These are phyloP conservation scores for Limenitis camilla DNA, from an alignment of 2,888 invertebrate species.

Conservation along the genomic window DNA sequence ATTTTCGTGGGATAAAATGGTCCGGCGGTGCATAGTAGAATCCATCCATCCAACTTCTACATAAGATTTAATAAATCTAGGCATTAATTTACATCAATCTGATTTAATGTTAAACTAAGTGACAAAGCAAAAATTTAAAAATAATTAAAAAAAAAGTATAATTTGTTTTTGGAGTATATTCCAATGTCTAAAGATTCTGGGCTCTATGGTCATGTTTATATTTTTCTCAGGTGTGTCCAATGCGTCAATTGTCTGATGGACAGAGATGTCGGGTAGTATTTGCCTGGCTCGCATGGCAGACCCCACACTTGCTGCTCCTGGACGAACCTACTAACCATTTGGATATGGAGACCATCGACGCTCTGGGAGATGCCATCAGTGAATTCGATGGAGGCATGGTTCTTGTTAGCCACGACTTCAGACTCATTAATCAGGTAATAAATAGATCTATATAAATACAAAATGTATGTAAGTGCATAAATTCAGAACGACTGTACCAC, in stretches of 20 bases:
- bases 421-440: conserved; percentile 96
- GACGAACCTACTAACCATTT: conserved; percentile 94
- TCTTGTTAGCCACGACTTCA: conserved; percentile 99
- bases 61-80: too few relatives aligned
- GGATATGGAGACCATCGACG: conserved; percentile 99
- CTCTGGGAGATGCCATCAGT: conserved; percentile 96
- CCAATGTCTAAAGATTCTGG: not conserved
- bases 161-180: not conserved
- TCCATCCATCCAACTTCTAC: too few relatives aligned
- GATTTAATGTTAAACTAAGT: too few relatives aligned
- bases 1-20: too few relatives aligned
- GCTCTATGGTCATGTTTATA: not conserved
- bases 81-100: too few relatives aligned
- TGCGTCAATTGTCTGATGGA: conserved; percentile 96
- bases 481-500: not conserved
- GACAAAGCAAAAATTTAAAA: too few relatives aligned
- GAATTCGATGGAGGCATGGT: conserved; percentile 99
- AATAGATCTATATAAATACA: not conserved
- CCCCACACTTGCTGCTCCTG: conserved; percentile 91
- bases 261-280: conserved; percentile 99
- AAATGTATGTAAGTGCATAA: not conserved
- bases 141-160: too few relatives aligned
- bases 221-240: conserved; percentile 85
- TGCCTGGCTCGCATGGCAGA: conserved; percentile 98
- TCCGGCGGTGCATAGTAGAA: too few relatives aligned